Evolutionary conservation across 2,888 invertebrate species (phyloP).

Genomic region (Empis stercorea): DNA sequence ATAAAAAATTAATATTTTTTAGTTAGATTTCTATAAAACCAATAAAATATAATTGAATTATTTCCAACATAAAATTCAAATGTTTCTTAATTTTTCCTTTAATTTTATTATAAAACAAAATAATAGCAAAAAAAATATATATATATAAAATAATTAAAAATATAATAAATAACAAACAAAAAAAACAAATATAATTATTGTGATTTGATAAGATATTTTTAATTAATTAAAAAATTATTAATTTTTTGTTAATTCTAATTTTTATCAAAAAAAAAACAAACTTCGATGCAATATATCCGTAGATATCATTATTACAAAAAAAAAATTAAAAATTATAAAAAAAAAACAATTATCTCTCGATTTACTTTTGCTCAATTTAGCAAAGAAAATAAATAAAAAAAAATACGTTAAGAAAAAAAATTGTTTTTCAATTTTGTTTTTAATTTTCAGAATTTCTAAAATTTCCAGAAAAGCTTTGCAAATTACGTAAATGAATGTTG

Average conservation of each 20-base stretch:
- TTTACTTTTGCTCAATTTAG: conserved; percentile 35
- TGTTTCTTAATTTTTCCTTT: too few species aligned
- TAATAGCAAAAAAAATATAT: neutral
- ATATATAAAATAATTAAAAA: neutral
- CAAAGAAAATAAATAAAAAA: conserved; percentile 28
- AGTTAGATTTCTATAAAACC: conserved; percentile 2
- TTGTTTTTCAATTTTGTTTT: conserved; percentile 2
- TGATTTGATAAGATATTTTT: too few species aligned
- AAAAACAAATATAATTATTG: conserved; percentile 4
- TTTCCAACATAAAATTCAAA: too few species aligned
- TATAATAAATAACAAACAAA: neutral
- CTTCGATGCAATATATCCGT: conserved; percentile 15
- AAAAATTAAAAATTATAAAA: conserved; percentile 8
- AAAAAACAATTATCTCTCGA: conserved; percentile 17
- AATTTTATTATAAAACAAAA: too few species aligned
- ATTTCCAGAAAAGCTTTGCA: too few species aligned
- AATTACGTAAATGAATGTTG: too few species aligned
- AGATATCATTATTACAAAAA: conserved; percentile 12
- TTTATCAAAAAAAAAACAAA: conserved; percentile 1
- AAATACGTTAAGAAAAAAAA: conserved; percentile 31
- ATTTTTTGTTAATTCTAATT: too few species aligned
- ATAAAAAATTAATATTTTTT: conserved; percentile 4
- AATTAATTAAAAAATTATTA: too few species aligned
- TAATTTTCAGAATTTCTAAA: conserved; percentile 10
- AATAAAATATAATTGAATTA: too few species aligned